These are phyloP conservation scores for Pardosa pseudoannulata DNA, from an alignment of 2,888 invertebrate species.

Conservation along the genomic window DNA sequence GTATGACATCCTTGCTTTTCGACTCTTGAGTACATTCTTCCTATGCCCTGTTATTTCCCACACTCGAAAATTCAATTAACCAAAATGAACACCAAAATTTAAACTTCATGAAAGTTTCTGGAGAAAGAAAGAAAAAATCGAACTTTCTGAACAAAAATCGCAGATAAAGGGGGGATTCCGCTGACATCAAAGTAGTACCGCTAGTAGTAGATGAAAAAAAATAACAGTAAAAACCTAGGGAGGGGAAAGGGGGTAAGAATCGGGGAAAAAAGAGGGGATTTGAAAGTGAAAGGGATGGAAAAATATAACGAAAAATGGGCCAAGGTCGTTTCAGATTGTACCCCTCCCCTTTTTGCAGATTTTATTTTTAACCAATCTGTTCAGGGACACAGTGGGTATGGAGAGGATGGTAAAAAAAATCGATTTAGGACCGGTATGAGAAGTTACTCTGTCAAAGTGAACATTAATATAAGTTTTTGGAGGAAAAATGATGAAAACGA, in stretches of 20 bases:
- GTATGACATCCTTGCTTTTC: too few relatives aligned
- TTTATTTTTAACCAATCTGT: constrained; percentile 61
- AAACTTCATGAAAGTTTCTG: background rate
- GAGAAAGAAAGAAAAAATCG: background rate
- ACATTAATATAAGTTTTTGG: constrained; percentile 61
- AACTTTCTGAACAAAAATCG: constrained; percentile 27
- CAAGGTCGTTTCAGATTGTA: constrained; percentile 55
- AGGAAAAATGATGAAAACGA: constrained; percentile 40
- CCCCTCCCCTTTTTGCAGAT: constrained; percentile 32
- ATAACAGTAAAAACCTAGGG: constrained; percentile 32
- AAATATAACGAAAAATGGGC: constrained; percentile 47
- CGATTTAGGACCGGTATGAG: constrained; percentile 8
- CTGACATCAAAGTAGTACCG: constrained; percentile 66
- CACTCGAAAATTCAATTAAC: constrained; percentile 58
- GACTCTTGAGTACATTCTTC: too few relatives aligned
- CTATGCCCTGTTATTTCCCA: constrained; percentile 8
- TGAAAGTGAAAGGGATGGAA: constrained; percentile 61
- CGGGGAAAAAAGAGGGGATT: constrained; percentile 47
- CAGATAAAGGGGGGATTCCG: constrained; percentile 39
- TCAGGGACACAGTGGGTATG: constrained; percentile 13
- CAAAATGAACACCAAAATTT: constrained; percentile 8
- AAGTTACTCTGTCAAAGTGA: constrained; percentile 47
- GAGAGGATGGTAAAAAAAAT: constrained; percentile 42
- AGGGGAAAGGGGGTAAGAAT: constrained; percentile 48
- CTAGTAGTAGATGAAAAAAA: constrained; percentile 4